These are phyloP conservation scores for Terebella lapidaria DNA, from an alignment of 2,888 invertebrate species.

Conservation along the genomic window DNA sequence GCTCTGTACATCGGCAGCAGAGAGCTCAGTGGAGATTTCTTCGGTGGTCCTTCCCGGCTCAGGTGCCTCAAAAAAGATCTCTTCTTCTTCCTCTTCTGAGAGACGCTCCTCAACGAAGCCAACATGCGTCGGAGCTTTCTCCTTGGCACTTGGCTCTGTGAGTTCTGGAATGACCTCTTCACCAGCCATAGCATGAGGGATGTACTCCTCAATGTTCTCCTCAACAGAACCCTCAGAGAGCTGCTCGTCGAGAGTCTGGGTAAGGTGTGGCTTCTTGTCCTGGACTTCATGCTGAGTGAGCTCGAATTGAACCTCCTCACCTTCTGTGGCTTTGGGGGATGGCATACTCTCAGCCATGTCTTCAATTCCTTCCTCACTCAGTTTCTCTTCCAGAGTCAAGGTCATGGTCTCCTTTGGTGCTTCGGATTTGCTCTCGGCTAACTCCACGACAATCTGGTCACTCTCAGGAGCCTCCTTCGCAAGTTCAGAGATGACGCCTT, in stretches of 20 bases:
- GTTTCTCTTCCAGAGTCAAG: constrained; percentile 13
- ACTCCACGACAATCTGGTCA: constrained; percentile 13
- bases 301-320: constrained; percentile 14
- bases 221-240: constrained; percentile 16
- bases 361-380: constrained; percentile 24
- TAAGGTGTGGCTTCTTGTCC: constrained; percentile 5
- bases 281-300: constrained; percentile 11
- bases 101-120: constrained; percentile 15
- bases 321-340: constrained; percentile 22
- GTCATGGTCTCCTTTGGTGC: constrained; percentile 13
- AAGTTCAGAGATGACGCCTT: constrained; percentile 6
- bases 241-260: constrained; percentile 9
- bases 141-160: constrained; percentile 1
- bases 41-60: constrained; percentile 18
- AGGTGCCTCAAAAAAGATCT: constrained; percentile 24
- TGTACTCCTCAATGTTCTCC: constrained; percentile 11
- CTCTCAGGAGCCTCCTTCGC: constrained; percentile 5
- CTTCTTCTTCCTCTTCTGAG: constrained; percentile 25
- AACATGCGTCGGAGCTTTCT: constrained; percentile 12
- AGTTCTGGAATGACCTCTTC: constrained; percentile 13
- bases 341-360: constrained; percentile 22
- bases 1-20: constrained; percentile 8
- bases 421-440: constrained; percentile 12
- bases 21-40: constrained; percentile 14
- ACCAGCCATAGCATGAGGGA: constrained; percentile 2